phyloP scores from a whole-genome alignment of 2,113 vertebrate species.

The Macquaria ambigua region DNA sequence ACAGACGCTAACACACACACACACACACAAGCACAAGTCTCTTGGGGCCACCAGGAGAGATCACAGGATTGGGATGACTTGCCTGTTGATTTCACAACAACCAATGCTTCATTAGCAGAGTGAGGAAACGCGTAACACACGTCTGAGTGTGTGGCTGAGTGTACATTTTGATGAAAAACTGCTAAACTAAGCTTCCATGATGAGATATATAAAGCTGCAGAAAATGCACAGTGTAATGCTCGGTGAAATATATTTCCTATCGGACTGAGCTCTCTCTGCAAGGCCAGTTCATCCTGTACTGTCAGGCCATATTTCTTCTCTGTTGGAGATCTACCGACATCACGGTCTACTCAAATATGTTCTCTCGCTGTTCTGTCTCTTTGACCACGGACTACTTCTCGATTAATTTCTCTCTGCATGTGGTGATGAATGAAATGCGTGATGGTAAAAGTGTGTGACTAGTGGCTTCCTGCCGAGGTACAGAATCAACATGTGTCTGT shows the following conservation, averaged over 20 bases:
- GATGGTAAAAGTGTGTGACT: neutral
- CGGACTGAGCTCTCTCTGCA: neutral
- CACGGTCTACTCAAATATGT: constrained; percentile 27
- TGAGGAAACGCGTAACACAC: constrained; percentile 3
- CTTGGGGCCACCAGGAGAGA: constrained; percentile 46
- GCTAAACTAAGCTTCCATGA: neutral
- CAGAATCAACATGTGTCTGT: constrained; percentile 22
- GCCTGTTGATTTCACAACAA: constrained; percentile 65
- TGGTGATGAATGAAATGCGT: constrained; percentile 16
- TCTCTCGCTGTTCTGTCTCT: constrained; percentile 9
- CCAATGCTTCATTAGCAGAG: constrained; percentile 35
- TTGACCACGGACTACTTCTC: constrained; percentile 32
- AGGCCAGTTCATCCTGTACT: neutral
- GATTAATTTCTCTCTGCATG: constrained; percentile 26
- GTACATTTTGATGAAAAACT: constrained; percentile 3
- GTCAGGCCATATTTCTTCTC: neutral
- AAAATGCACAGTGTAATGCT: neutral
- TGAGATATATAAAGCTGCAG: neutral
- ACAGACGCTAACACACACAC: constrained; percentile 1
- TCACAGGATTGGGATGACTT: constrained; percentile 51
- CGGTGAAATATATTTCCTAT: neutral
- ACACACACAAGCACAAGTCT: constrained; percentile 29
- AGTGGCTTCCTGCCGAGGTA: constrained; percentile 21
- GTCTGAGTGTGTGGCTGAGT: neutral
- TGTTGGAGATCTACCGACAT: neutral